Base-by-base conservation (phyloP, 2,113 vertebrate genomes). In the Pelmatolapia mariae region DNA sequence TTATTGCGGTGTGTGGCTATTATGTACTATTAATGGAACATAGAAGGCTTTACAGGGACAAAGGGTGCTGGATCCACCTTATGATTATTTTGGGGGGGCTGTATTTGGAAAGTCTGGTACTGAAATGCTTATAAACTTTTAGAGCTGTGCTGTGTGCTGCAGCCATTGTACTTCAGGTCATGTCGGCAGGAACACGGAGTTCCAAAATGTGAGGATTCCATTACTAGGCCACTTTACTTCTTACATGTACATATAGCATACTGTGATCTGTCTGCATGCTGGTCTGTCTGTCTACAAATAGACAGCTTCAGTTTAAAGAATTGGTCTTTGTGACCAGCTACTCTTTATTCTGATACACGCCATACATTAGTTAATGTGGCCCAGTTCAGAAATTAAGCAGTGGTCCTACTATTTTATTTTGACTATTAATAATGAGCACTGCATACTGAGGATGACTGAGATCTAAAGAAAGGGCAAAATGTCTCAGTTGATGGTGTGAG, bases 401-500 rank as follows among this genome's bases (percentile, higher is more conserved):
- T 45, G 12, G 15, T 36, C 61, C 38, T 9, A 78, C 84, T 10
- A 15, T 87, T 83, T 87, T 33, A 87, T 91, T 88, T 73, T 78
- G 43, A 86, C 83, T 83, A 33, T 93, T 90, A 92, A 90, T 95
- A 86, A 91, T 73, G 36, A 43, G 47, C 47, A n/a, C 68, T 71
- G 80, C 63, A 71, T 81, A 84, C 80, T 40, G 24, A 86, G 84
- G 68, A 83, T 87, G 54, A 57, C 53, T 40, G 84, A 45, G 84
- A 40, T 63, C 43, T 68, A 40, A 50, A 84, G 85, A 86, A 90
- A 87, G 79, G 82, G 82, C 59, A 84, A 61, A 89, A 93, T 40
- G 83, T 86, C 85, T 89, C 63, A 91, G 94, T 92, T 90, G 90
- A 95, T 96, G 87, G 56, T 78, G 80, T 87, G 84, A 94, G 92